phyloP scores from a whole-genome alignment of 30 jellyfish, hydroid and myxozoan species.

The Nemopilema nomurai region DNA sequence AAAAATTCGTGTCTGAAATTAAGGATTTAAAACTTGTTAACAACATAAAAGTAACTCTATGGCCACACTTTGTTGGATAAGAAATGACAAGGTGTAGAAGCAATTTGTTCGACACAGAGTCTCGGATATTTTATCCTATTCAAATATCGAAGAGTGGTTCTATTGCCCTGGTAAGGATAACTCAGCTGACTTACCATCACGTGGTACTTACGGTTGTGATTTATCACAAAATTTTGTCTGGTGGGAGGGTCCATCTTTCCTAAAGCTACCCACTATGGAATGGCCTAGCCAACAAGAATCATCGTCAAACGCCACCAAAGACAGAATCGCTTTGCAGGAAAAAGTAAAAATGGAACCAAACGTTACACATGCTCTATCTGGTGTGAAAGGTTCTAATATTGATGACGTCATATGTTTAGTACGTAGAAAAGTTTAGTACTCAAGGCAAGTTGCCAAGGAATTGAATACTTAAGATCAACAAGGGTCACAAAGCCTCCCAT shows the following conservation, averaged over 20 bases:
- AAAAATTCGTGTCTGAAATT: slow-evolving; percentile 1
- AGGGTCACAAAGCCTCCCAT: slow-evolving; percentile 24
- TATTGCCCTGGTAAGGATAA: slow-evolving; percentile 32
- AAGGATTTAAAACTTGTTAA: slow-evolving; percentile 6
- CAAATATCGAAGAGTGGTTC: slow-evolving; percentile 43
- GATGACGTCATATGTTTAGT: neutral
- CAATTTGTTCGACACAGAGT: slow-evolving; percentile 40
- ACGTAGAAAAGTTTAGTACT: neutral
- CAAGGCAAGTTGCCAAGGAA: slow-evolving; percentile 22
- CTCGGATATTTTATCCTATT: slow-evolving; percentile 17
- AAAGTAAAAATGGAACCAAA: slow-evolving; percentile 20
- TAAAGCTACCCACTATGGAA: neutral
- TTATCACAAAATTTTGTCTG: slow-evolving; percentile 13
- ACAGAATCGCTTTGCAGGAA: neutral
- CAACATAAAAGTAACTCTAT: slow-evolving; percentile 11
- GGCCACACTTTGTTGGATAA: slow-evolving; percentile 30
- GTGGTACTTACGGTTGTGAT: slow-evolving; percentile 26
- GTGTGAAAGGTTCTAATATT: neutral
- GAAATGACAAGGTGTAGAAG: slow-evolving; percentile 23
- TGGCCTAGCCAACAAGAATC: slow-evolving; percentile 13
- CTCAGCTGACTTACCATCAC: slow-evolving; percentile 43
- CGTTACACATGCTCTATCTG: neutral
- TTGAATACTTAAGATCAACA: slow-evolving; percentile 3
- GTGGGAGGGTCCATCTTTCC: slow-evolving; percentile 53
- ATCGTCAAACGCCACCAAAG: neutral